Evolutionary conservation across 2,113 vertebrate genomes (phyloP), one percentile per base, ranked within the genome.

Genomic region (Perognathus longimembris): DNA sequence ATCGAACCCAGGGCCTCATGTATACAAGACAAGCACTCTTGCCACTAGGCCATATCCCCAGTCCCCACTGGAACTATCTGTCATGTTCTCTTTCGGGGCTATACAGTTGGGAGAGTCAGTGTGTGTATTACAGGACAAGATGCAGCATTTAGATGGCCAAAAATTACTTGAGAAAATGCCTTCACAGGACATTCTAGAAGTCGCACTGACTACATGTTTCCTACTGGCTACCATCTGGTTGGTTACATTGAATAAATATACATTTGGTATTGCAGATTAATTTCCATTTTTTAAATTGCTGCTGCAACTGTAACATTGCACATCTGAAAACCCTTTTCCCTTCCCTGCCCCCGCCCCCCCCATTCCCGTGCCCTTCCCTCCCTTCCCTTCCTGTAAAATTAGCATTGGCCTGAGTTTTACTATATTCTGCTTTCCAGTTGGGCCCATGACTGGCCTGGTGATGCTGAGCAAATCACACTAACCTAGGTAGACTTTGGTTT

Each of bases 171-270:
- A 76, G 69, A 36, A 95, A 61, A 30, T n/a, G 32, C 32, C 42
- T 91, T 91, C 79, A 64, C 70, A 61, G 40, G 76, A 75, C 4
- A 3, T 85, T 81, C 26, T 86, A 89, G 80, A 91, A 83, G 69
- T 26, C 54, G 32, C 10, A 21, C 14, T 7, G 57, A 57, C 10
- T 45, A 22, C 28, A 18, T 67, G n/a, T 84, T 84, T 86, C 42
- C 26, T 73, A 12, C 82, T 70, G 24, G 66, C 28, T 21, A 71
- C 26, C 30, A 63, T 80, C 81, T 69, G 7, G 6, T 22, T 63
- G 57, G 54, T 76, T 80, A 76, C 76, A 89, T 36, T 40, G 66
- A 89, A 75, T n/a, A 20, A 54, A 71, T 22, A 7, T 30, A 64
- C 5, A 67, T 93, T 91, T 59, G 82, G 24, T 59, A 73, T 93